Base-by-base conservation (phyloP, 2,113 vertebrate genomes). In the Paedocypris sp. region DNA sequence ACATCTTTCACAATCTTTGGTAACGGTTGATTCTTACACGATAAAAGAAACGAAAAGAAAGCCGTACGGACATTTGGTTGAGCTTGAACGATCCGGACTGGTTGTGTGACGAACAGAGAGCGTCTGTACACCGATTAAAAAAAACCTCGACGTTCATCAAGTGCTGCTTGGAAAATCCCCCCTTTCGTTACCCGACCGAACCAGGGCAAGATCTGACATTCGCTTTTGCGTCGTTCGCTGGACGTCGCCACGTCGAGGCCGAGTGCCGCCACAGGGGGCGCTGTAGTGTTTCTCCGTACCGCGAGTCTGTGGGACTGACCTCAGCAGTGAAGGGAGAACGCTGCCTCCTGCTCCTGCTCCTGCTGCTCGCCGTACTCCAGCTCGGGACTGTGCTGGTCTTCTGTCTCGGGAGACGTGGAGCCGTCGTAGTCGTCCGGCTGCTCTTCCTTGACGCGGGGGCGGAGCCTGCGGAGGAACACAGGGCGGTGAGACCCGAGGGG, bases 371-470 rank as follows among this genome's bases (percentile, higher is more conserved):
- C 83, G 35, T 82, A 87, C 83, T 90, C 87, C 74, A 85, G 86
- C 56, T 92, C 92, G 48, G 92, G 90, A 68, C 83, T 83, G 74
- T 90, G 88, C 78, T 92, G 92, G 66, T 93, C 91, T 71, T 85
- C 87, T 80, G 89, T 93, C 84, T 89, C 91, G 53, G 91, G 85
- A 66, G 91, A 95, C 33, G 91, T 83, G 1, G 90, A 89, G 49
- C 86, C 88, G 80, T 92, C 91, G 47, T 89, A 84, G 67, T 94
- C 93, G 69, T 97, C 93, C 69, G 93, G 82, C 7, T 89, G 91
- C 75, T 97, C 92, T 72, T 92, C 91, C 86, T 97, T 97, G 63
- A 97, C 86, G 64, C 91, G 90, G 69, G 82, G 82, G 1, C 77
- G 80, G 70, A 83, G 87, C 82, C 89, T 91, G 60, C 0, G 61